Percentiles rank a stretch among this genome's conserved stretches.
phyloP scores from a whole-genome alignment of 2,113 vertebrate genomes.

The Columba livia region DNA sequence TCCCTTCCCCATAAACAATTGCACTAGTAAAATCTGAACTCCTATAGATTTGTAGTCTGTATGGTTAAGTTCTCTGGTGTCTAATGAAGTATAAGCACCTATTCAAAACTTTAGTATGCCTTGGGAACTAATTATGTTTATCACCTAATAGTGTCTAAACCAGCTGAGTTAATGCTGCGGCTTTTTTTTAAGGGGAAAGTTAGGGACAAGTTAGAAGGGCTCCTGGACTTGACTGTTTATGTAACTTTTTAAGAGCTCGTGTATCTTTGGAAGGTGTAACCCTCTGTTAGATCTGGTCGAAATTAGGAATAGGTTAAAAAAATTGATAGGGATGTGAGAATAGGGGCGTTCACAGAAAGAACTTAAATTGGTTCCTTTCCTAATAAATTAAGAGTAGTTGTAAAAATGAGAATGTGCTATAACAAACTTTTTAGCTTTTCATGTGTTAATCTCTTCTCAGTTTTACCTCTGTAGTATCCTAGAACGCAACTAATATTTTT shows the following conservation, averaged over 20 bases:
- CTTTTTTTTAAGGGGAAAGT: not conserved
- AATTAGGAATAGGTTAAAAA: not conserved
- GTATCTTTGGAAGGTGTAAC: not conserved
- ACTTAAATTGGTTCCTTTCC: not conserved
- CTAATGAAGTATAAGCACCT: not conserved
- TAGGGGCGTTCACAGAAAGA: not conserved
- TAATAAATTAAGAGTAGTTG: not conserved
- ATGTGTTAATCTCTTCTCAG: not conserved
- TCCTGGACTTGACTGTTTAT: not conserved
- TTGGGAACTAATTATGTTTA: not conserved
- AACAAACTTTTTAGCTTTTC: not conserved
- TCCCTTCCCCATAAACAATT: accelerated
- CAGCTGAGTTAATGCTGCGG: not conserved
- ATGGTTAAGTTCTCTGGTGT: not conserved
- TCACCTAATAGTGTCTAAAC: not conserved
- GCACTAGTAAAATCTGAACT: not conserved
- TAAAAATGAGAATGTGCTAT: not conserved
- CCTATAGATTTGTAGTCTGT: not conserved
- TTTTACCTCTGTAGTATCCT: not conserved
- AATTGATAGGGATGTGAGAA: not conserved
- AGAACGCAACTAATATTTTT: not conserved
- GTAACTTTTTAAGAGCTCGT: not conserved
- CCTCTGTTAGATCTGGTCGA: not conserved
- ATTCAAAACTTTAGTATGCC: not conserved
- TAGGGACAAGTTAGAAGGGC: not conserved